A percentile compares a stretch with the other conserved stretches of the same genome.
Conservation (phyloP, 2,113 vertebrate species). For the Nerophis lumbriciformis region DNA sequence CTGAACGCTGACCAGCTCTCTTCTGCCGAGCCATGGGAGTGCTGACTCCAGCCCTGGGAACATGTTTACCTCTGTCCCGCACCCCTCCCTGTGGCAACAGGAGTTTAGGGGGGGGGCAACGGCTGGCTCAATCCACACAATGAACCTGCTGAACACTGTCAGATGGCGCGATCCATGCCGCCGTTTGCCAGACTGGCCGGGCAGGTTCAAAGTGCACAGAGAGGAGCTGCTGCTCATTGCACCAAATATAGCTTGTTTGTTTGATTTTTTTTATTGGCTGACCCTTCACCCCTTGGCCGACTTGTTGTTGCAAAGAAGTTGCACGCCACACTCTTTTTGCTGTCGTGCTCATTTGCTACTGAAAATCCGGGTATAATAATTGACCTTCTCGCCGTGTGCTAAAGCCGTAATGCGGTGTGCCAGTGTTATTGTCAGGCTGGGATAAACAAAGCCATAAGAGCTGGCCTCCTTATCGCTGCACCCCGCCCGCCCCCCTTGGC, state of each 20-base stretch:
- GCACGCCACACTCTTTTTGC: not conserved
- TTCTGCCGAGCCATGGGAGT: slow-evolving; percentile 72
- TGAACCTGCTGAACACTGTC: slow-evolving; percentile 74
- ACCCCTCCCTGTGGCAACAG: slow-evolving; percentile 52
- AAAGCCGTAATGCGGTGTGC: slow-evolving; percentile 24
- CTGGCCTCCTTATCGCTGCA: slow-evolving; percentile 52
- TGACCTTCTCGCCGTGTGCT: slow-evolving; percentile 27
- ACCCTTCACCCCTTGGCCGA: not conserved
- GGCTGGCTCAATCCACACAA: slow-evolving; percentile 55
- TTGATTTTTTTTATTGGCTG: slow-evolving; percentile 11
- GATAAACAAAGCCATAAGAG: slow-evolving; percentile 62
- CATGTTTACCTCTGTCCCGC: slow-evolving; percentile 66
- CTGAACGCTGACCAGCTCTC: slow-evolving; percentile 67
- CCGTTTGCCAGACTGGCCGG: slow-evolving; percentile 38
- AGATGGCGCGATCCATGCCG: slow-evolving; percentile 46
- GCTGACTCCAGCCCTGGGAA: slow-evolving; percentile 73
- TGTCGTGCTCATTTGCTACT: too few species aligned
- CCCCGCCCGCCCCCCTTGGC: slow-evolving; percentile 27
- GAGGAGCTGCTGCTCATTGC: slow-evolving; percentile 4
- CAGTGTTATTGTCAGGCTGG: slow-evolving; percentile 49
- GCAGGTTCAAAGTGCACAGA: slow-evolving; percentile 24
- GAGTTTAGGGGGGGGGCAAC: slow-evolving; percentile 11
- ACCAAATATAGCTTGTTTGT: slow-evolving; percentile 27
- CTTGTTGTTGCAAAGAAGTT: slow-evolving; percentile 1
- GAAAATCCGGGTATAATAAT: slow-evolving; percentile 20